A percentile compares a stretch with the other conserved stretches of the same genome.
phyloP scores from a whole-genome alignment of 2,113 vertebrate genomes.

The Anser brachyrhynchus region DNA sequence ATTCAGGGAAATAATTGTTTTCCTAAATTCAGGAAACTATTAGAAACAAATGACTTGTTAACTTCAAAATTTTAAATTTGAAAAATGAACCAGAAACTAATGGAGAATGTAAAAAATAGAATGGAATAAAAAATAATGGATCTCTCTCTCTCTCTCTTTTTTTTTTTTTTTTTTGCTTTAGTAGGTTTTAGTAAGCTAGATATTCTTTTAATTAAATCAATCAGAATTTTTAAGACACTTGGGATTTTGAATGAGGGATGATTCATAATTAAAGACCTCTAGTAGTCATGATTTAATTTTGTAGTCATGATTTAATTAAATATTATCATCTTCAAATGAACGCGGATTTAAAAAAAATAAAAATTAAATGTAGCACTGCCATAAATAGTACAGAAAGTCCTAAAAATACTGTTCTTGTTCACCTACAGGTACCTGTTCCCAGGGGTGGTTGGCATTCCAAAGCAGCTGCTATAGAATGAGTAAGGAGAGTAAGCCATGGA shows the following conservation, averaged over 20 bases:
- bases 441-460: slow-evolving; percentile 80
- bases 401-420: not conserved
- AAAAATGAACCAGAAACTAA: not conserved
- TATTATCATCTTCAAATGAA: not conserved
- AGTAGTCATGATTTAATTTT: not conserved
- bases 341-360: not conserved
- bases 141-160: not conserved
- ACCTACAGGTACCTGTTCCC: slow-evolving; percentile 77
- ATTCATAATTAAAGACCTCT: not conserved
- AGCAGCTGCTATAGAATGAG: slow-evolving; percentile 81
- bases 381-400: not conserved
- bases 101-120: not conserved
- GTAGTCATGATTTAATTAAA: not conserved
- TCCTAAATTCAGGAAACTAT: not conserved
- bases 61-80: not conserved
- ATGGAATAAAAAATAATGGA: not conserved
- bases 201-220: not conserved
- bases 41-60: rapidly evolving
- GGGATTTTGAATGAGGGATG: not conserved
- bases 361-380: not conserved
- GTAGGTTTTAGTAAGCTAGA: not conserved
- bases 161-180: not conserved
- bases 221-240: not conserved
- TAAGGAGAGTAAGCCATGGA: slow-evolving; percentile 76
- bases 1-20: not conserved